Conservation (phyloP, 2,888 invertebrate species). For the Cantharis flavilabris region DNA sequence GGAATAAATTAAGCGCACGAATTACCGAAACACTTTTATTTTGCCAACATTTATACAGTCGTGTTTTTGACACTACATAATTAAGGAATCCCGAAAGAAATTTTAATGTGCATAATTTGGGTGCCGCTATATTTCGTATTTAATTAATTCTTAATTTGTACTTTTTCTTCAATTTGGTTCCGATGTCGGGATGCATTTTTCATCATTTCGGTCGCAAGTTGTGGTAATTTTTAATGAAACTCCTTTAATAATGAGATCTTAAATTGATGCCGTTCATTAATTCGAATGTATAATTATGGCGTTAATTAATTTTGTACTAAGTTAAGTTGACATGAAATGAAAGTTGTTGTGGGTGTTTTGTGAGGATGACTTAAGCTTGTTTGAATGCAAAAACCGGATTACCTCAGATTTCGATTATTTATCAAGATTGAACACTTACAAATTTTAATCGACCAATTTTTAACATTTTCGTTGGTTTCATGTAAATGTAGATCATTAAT, state of each 20-base stretch:
- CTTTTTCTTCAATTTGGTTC: background rate
- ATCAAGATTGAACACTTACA: background rate
- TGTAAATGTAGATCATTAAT: background rate
- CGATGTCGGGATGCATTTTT: background rate
- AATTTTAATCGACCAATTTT: background rate
- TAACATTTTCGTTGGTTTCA: background rate
- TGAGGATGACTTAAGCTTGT: background rate
- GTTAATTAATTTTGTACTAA: background rate
- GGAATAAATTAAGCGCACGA: background rate
- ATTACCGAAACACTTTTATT: background rate
- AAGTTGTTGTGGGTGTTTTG: slow-evolving; percentile 2
- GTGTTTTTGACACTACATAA: background rate
- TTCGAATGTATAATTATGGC: background rate
- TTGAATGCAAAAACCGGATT: slow-evolving; percentile 15
- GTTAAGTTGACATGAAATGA: background rate
- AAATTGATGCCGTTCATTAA: background rate
- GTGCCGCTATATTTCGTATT: background rate
- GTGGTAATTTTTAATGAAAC: background rate
- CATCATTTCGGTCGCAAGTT: background rate
- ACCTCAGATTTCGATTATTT: slow-evolving; percentile 10
- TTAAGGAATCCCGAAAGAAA: background rate
- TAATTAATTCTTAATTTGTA: background rate
- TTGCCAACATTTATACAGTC: background rate
- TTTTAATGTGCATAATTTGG: background rate
- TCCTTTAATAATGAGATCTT: background rate